Evolutionary conservation across 2,113 vertebrate species (phyloP), one percentile per base, ranked within the genome.

Genomic region (Turdus rufiventris): DNA sequence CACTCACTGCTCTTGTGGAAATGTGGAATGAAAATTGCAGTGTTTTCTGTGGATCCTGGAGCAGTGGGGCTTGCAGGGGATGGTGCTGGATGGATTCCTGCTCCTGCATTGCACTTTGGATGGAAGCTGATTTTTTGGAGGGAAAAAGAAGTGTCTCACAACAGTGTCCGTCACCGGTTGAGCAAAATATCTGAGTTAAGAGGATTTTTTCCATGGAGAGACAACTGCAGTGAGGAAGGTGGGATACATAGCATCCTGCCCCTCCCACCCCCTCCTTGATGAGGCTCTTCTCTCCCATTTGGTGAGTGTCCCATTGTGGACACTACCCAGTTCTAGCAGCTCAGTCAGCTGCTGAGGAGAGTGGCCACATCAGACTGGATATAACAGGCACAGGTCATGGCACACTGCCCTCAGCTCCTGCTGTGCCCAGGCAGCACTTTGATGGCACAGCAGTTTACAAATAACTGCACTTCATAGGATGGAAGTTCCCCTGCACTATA

Each of bases 1-100:
- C 16, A 5, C 29, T 81, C 4, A 0, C n/a, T 61, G 38, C 60
- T 73, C 0, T 47, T 0, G 1, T 28, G 34, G 82, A 70, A 58
- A 82, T 0, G 12, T 4, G 18, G 18, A 6, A 2, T 10, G 28
- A 48, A 82, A 75, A 48, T 18, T 20, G 10, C 42, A 68, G 70
- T 2, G 1, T 60, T 15, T 36, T 66, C 51, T 23, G 51, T 63
- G 75, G 19, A 19, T 40, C 50, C 24, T 48, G 65, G 19, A 20
- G 58, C 4, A 25, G 14, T 57, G 51, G 25, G n/a, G 18, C 26
- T 74, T 57, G 33, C 61, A 65, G 31, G 31, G 6, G 31, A 26
- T 40, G 57, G 16, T 68, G 18, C 40, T 73, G 42, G 29, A 54
- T 4, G 4, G 1, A 8, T 20, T 50, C 10, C 58, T 43, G 10